phyloP scores from a whole-genome alignment of 2,888 invertebrate species.

The Idaea straminata region DNA sequence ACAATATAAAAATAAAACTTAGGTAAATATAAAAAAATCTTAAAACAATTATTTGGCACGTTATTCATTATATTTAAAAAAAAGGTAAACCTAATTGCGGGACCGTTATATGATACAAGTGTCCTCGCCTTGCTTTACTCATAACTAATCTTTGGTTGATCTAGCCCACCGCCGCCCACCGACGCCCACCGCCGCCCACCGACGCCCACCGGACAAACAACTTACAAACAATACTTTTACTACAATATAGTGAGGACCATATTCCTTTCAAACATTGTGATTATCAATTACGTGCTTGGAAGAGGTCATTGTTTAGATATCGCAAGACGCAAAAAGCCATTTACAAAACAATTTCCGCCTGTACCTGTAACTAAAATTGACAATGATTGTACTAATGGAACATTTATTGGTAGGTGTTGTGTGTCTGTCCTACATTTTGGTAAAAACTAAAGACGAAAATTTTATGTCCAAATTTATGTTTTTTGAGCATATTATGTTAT shows the following conservation, averaged over 20 bases:
- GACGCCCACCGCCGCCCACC: no score
- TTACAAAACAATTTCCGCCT: no score
- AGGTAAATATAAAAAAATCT: constrained; percentile 52
- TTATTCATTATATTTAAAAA: not conserved
- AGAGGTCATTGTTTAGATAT: no score
- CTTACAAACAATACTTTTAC: constrained; percentile 13
- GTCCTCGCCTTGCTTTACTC: constrained; percentile 53
- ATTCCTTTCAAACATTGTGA: not conserved
- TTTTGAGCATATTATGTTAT: no score
- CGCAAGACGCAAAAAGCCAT: no score
- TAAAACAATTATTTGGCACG: constrained; percentile 66
- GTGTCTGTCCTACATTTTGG: no score
- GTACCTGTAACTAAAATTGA: no score
- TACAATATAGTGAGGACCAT: not conserved
- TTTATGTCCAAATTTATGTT: no score
- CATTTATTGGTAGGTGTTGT: no score
- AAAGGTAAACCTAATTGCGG: constrained; percentile 46
- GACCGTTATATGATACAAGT: constrained; percentile 67
- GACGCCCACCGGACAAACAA: no score
- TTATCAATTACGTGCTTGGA: not conserved
- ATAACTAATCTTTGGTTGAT: constrained; percentile 76
- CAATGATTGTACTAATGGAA: no score
- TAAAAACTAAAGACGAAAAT: no score
- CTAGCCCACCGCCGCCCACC: constrained; percentile 66
- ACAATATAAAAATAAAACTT: constrained; percentile 54